These are phyloP conservation scores for Agriopis leucophaearia DNA, from an alignment of 2,888 invertebrate species.

Conservation along the genomic window DNA sequence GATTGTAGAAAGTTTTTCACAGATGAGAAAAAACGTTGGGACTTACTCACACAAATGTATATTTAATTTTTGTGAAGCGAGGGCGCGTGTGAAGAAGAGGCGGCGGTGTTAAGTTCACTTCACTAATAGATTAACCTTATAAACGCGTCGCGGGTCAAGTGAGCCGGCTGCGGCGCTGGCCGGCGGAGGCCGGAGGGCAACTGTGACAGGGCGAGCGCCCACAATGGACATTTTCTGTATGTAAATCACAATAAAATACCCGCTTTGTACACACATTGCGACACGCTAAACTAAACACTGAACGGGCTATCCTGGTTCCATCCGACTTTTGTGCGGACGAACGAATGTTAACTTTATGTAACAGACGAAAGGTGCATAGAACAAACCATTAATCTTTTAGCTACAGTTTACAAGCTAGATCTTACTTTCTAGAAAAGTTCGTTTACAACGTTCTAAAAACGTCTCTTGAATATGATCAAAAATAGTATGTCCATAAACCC, in stretches of 20 bases:
- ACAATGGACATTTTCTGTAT: slow-evolving; percentile 81
- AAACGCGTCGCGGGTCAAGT: slow-evolving; percentile 57
- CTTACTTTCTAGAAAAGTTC: background rate
- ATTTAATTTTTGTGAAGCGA: slow-evolving; percentile 22
- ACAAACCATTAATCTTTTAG: slow-evolving; percentile 1
- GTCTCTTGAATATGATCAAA: background rate
- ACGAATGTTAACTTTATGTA: slow-evolving; percentile 57
- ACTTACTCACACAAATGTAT: slow-evolving; percentile 28
- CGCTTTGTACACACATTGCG: slow-evolving; percentile 82
- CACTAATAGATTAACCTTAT: slow-evolving; percentile 53
- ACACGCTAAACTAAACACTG: slow-evolving; percentile 80
- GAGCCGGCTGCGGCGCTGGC: slow-evolving; percentile 67
- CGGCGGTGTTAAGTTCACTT: slow-evolving; percentile 44
- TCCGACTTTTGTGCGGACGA: slow-evolving; percentile 53
- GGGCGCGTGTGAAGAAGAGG: slow-evolving; percentile 28
- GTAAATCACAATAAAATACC: slow-evolving; percentile 84
- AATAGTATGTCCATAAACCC: slow-evolving; percentile 10
- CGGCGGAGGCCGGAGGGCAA: slow-evolving; percentile 74
- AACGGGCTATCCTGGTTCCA: slow-evolving; percentile 65
- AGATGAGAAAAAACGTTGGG: background rate
- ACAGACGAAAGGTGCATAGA: slow-evolving; percentile 10
- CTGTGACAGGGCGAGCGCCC: slow-evolving; percentile 77
- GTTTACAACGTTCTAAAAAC: background rate
- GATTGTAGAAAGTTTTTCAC: background rate
- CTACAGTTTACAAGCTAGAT: background rate